Percentiles rank a stretch among this genome's conserved stretches.
Conservation (phyloP, 2,888 invertebrate genomes). For the Drosophila robusta region DNA sequence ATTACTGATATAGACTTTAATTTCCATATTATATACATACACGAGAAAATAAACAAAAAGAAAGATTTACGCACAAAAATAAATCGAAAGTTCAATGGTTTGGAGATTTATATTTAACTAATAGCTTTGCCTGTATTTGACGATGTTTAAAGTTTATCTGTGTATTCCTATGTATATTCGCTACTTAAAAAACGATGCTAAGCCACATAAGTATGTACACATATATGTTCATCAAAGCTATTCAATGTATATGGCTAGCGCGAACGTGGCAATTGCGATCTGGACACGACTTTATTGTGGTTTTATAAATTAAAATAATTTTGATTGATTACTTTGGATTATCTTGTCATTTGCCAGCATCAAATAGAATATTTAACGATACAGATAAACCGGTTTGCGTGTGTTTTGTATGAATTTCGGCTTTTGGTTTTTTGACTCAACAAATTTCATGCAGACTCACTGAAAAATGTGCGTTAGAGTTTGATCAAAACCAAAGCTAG, state of each 20-base stretch:
- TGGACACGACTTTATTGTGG: constrained; percentile 78
- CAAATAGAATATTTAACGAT: constrained; percentile 83
- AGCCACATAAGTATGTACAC: neutral
- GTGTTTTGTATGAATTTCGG: constrained; percentile 64
- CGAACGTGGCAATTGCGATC: constrained; percentile 73
- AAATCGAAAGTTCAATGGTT: neutral
- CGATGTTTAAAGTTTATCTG: neutral
- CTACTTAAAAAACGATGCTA: neutral
- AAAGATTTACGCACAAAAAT: neutral
- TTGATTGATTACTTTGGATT: constrained; percentile 84
- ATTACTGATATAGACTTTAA: neutral
- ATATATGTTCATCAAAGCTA: constrained; percentile 7
- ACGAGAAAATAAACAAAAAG: neutral
- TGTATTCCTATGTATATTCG: neutral
- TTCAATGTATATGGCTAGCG: constrained; percentile 28
- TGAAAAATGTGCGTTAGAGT: constrained; percentile 64
- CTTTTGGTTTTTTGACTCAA: constrained; percentile 33
- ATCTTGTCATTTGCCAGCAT: constrained; percentile 84
- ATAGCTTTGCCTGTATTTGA: neutral
- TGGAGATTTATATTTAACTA: neutral
- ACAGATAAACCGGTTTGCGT: constrained; percentile 79
- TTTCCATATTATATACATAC: neutral
- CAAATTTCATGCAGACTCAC: constrained; percentile 65
- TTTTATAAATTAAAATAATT: constrained; percentile 83
- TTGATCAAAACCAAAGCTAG: constrained; percentile 57